These are phyloP conservation scores for Epizoanthus stellaris DNA, from an alignment of 92 coral and sea anemone genomes.

Conservation along the genomic window DNA sequence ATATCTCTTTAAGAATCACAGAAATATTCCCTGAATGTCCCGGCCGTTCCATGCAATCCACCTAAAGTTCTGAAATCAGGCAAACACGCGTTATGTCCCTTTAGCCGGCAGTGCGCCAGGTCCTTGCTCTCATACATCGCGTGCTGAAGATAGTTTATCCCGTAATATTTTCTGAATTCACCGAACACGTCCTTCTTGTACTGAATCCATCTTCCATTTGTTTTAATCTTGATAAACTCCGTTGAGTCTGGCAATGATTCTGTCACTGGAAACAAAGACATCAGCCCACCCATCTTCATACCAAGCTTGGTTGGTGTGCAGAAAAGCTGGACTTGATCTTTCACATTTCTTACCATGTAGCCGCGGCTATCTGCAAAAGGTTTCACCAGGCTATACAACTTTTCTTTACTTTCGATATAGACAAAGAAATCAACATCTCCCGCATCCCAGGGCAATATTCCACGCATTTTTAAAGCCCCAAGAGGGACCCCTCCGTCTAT, in stretches of 20 bases:
- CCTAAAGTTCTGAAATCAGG: not conserved
- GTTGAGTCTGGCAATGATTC: not conserved
- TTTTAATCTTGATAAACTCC: conserved; percentile 11
- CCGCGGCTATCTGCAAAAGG: not conserved
- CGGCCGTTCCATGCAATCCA: not conserved
- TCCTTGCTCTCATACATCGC: not conserved
- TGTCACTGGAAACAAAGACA: not conserved
- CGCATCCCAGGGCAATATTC: conserved; percentile 71
- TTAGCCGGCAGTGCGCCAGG: not conserved
- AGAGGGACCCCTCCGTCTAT: conserved; percentile 58
- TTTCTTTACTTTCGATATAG: conserved; percentile 7
- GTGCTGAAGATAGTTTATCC: conserved; percentile 13
- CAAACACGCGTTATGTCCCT: not conserved
- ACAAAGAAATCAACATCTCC: conserved; percentile 62
- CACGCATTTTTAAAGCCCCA: conserved; percentile 67
- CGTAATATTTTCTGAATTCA: no score
- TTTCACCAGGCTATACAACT: conserved; percentile 7
- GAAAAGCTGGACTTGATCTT: conserved; percentile 39
- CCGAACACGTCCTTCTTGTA: not conserved
- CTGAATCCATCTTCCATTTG: not conserved
- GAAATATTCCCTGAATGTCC: conserved; percentile 1
- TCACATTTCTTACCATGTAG: not conserved
- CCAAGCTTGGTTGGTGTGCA: conserved; percentile 35
- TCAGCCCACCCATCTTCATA: conserved; percentile 41
- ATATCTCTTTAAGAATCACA: not conserved